Percentiles rank a stretch among this genome's conserved stretches.
Conservation (phyloP, 2,888 invertebrate species). For the Ormyrus nitidulus region DNA sequence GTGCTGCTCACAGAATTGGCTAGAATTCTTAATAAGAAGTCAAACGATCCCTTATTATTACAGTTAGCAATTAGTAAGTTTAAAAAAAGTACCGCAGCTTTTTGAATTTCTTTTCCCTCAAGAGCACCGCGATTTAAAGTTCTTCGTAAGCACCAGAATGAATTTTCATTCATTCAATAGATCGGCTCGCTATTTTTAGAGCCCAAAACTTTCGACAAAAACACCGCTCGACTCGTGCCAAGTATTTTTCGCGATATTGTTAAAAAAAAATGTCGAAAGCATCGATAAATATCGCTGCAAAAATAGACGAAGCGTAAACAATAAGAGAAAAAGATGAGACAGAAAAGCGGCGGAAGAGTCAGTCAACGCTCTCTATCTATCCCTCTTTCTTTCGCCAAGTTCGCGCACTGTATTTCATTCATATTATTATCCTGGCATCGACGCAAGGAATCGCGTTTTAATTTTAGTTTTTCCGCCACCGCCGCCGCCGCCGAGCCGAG, state of each 20-base stretch:
- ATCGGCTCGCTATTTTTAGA: background rate
- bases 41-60: too few relatives aligned
- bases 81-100: too few relatives aligned
- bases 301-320: slow-evolving; percentile 9
- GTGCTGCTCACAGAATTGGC: too few relatives aligned
- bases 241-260: slow-evolving; percentile 4
- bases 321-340: slow-evolving; percentile 47
- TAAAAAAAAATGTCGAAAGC: slow-evolving; percentile 25
- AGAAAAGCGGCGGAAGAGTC: slow-evolving; percentile 9
- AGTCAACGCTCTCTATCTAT: too few relatives aligned
- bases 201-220: background rate
- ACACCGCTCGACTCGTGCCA: slow-evolving; percentile 23
- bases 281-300: slow-evolving; percentile 30
- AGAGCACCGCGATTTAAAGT: too few relatives aligned
- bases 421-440: slow-evolving; percentile 60
- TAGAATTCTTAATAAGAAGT: too few relatives aligned
- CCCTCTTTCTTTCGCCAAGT: too few relatives aligned
- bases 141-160: slow-evolving; percentile 6
- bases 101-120: too few relatives aligned
- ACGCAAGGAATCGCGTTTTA: slow-evolving; percentile 35
- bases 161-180: slow-evolving; percentile 37
- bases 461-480: slow-evolving; percentile 53
- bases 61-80: too few relatives aligned
- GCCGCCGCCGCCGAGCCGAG: background rate
- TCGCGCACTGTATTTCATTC: slow-evolving; percentile 61